Percentiles rank a stretch among this genome's conserved stretches.
Evolutionary conservation across 1,140 invertebrate genomes (phyloP).

Genomic region (Spodoptera frugiperda): DNA sequence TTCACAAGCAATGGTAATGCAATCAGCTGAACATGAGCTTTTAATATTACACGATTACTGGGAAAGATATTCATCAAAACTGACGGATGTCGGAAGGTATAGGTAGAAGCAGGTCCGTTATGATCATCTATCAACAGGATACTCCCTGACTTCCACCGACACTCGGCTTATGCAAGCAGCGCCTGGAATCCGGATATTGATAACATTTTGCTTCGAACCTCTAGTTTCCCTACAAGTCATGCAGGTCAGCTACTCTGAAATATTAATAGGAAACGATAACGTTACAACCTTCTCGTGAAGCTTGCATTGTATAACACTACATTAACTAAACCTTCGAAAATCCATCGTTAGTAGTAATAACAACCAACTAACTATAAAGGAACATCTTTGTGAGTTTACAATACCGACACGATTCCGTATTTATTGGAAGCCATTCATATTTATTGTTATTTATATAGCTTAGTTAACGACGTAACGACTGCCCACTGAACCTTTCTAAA

Average conservation of each 20-base stretch:
- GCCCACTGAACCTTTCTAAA: conserved; percentile 21
- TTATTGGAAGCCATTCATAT: conserved; percentile 11
- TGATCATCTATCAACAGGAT: conserved; percentile 5
- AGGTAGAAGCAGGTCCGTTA: conserved; percentile 8
- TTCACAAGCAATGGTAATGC: background rate
- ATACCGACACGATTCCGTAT: background rate
- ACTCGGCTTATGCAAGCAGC: background rate
- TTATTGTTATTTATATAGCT: conserved; percentile 6
- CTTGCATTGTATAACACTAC: no score
- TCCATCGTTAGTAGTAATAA: no score
- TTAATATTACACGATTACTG: background rate
- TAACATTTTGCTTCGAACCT: background rate
- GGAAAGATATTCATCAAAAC: background rate
- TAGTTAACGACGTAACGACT: conserved; percentile 7
- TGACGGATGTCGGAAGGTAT: background rate
- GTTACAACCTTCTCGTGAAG: no score
- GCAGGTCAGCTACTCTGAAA: background rate
- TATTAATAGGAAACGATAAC: background rate
- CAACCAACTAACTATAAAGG: no score
- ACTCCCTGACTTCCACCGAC: background rate
- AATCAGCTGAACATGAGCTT: no score
- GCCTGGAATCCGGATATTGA: background rate
- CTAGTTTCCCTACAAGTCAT: background rate
- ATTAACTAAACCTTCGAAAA: no score
- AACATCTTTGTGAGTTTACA: no score